phyloP scores from a whole-genome alignment of 2,797 vertebrate species.

The Xerus rutilus region DNA sequence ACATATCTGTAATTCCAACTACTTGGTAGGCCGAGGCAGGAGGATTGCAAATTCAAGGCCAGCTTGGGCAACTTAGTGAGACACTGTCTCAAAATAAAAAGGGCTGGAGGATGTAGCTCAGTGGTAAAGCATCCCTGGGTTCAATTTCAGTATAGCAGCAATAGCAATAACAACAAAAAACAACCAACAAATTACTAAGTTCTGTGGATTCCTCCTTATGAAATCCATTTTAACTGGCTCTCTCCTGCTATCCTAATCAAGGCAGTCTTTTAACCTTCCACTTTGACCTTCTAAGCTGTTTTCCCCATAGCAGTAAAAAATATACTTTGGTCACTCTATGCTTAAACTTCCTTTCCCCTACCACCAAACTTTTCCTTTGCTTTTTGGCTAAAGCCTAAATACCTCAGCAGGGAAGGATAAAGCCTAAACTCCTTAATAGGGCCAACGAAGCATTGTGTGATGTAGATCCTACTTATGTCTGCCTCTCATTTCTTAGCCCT shows the following conservation, averaged over 20 bases:
- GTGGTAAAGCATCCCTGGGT: not conserved
- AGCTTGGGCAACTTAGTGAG: not conserved
- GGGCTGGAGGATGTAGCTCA: not conserved
- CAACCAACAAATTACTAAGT: not conserved
- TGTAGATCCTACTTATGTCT: not conserved
- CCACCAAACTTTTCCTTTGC: slow-evolving; percentile 52
- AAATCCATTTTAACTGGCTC: not conserved
- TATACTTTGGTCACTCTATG: slow-evolving; percentile 24
- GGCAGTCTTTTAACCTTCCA: slow-evolving; percentile 24
- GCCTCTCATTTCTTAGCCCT: not conserved
- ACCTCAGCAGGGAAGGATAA: not conserved
- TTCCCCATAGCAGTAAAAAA: slow-evolving; percentile 40
- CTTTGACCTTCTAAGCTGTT: slow-evolving; percentile 8
- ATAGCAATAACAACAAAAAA: not conserved
- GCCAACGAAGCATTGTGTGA: not conserved
- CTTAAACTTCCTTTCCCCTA: not conserved
- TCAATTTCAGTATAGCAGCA: not conserved
- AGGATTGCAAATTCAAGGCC: not conserved
- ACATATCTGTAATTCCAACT: not conserved
- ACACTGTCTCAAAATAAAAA: not conserved
- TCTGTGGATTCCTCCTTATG: slow-evolving; percentile 3
- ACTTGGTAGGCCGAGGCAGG: not conserved
- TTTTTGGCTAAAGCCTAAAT: slow-evolving; percentile 63
- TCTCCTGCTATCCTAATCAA: not conserved
- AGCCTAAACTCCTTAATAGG: slow-evolving; percentile 48